Evolutionary conservation across 2,113 vertebrate genomes (phyloP).

Genomic region (Mixornis gularis): DNA sequence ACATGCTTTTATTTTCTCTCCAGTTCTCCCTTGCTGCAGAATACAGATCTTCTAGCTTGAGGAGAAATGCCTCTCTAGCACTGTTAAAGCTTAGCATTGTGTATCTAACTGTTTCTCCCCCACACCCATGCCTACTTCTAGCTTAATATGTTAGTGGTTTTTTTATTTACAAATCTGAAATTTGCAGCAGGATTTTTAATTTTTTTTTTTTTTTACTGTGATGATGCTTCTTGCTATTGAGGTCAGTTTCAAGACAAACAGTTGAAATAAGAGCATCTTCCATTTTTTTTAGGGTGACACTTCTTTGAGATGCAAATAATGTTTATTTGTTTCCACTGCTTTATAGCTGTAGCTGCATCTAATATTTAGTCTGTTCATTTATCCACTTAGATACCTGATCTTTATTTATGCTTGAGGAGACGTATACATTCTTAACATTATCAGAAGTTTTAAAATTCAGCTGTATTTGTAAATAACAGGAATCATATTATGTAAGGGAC

Average conservation of each 20-base stretch:
- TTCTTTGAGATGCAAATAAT: neutral
- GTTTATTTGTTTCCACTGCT: neutral
- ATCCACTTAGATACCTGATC: neutral
- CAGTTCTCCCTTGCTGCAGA: neutral
- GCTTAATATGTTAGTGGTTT: neutral
- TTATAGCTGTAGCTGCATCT: neutral
- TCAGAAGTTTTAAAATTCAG: neutral
- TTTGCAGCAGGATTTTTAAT: neutral
- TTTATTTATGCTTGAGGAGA: neutral
- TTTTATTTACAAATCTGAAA: neutral
- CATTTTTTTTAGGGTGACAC: neutral
- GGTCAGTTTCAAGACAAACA: neutral
- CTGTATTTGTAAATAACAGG: neutral
- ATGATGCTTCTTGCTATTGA: neutral
- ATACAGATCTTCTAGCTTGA: neutral
- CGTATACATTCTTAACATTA: neutral
- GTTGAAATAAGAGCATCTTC: neutral
- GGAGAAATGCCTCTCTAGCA: neutral
- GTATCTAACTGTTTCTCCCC: neutral
- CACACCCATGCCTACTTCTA: neutral
- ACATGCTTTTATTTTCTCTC: constrained; percentile 7
- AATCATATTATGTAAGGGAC: neutral
- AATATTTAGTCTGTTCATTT: neutral
- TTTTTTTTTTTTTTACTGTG: neutral
- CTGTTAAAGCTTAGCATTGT: neutral